phyloP scores from a whole-genome alignment of 64 coral and sea anemone species.

The Actinia tenebrosa region DNA sequence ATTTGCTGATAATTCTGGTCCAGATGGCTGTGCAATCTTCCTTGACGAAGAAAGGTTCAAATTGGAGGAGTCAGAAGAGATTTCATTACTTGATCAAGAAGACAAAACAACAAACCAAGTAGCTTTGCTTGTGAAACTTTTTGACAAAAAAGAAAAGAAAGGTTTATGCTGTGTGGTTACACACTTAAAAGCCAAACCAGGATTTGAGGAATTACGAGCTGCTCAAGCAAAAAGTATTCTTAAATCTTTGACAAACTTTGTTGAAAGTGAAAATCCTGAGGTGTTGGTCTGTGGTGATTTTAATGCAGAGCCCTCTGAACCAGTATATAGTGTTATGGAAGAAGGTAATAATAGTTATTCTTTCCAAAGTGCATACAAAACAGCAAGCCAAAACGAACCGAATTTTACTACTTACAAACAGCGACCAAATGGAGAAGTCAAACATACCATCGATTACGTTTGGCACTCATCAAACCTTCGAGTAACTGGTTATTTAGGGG shows the following conservation, averaged over 20 bases:
- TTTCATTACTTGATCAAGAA: constrained; percentile 46
- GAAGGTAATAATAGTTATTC: constrained; percentile 35
- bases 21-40: constrained; percentile 89
- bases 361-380: constrained; percentile 65
- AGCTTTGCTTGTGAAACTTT: constrained; percentile 65
- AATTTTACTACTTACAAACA: constrained; percentile 88
- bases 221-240: constrained; percentile 61
- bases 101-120: constrained; percentile 68
- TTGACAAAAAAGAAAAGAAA: constrained; percentile 34
- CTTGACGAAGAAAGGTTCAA: constrained; percentile 65
- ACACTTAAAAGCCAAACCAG: constrained; percentile 94
- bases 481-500: constrained; percentile 54
- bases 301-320: constrained; percentile 87
- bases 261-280: constrained; percentile 36
- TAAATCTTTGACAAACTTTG: constrained; percentile 36
- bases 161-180: constrained; percentile 54
- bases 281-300: constrained; percentile 86
- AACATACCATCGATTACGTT: constrained; percentile 92
- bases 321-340: constrained; percentile 75
- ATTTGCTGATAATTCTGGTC: constrained; percentile 71
- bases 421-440: constrained; percentile 69
- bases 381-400: constrained; percentile 46
- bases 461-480: constrained; percentile 66
- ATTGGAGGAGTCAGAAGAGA: constrained; percentile 38
- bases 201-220: constrained; percentile 41